Percentiles rank a stretch among this genome's conserved stretches.
Conservation (phyloP, 2,797 vertebrate species). For the Leptodactylus fallax region DNA sequence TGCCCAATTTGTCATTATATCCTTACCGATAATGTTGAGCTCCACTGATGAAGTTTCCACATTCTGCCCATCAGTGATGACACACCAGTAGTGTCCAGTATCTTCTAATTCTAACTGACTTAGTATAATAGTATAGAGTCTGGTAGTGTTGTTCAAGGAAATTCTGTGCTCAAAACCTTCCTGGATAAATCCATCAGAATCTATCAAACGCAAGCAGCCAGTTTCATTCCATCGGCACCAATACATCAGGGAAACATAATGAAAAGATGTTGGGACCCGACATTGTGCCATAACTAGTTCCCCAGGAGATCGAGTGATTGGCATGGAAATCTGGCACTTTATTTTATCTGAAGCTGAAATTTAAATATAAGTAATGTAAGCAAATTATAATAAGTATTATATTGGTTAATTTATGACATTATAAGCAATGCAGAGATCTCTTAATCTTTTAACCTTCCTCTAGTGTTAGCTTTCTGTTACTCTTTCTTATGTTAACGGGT, state of each 20-base stretch:
- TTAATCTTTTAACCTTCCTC: no score
- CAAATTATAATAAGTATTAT: neutral
- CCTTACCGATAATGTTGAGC: constrained; percentile 62
- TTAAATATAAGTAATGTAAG: neutral
- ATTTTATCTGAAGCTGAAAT: constrained; percentile 51
- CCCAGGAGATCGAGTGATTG: neutral
- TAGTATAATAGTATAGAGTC: constrained; percentile 53
- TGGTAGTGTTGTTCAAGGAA: rapidly evolving
- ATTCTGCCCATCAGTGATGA: neutral
- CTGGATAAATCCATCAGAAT: constrained; percentile 49
- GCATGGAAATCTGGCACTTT: constrained; percentile 43
- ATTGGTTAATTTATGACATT: neutral
- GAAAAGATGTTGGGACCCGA: neutral
- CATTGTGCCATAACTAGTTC: constrained; percentile 43
- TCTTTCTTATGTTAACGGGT: no score
- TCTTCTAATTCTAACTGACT: constrained; percentile 63
- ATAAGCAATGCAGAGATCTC: neutral
- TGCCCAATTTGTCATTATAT: constrained; percentile 20
- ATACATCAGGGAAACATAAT: constrained; percentile 32
- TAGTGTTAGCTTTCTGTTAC: no score
- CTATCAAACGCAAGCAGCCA: constrained; percentile 56
- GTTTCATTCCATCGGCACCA: constrained; percentile 66
- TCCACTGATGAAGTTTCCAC: constrained; percentile 61
- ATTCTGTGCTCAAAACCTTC: constrained; percentile 48
- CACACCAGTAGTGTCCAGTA: constrained; percentile 69